A percentile compares a stretch with the other conserved stretches of the same genome.
Evolutionary conservation across 2,113 vertebrate species (phyloP).

Genomic region (Pelodiscus sinensis): DNA sequence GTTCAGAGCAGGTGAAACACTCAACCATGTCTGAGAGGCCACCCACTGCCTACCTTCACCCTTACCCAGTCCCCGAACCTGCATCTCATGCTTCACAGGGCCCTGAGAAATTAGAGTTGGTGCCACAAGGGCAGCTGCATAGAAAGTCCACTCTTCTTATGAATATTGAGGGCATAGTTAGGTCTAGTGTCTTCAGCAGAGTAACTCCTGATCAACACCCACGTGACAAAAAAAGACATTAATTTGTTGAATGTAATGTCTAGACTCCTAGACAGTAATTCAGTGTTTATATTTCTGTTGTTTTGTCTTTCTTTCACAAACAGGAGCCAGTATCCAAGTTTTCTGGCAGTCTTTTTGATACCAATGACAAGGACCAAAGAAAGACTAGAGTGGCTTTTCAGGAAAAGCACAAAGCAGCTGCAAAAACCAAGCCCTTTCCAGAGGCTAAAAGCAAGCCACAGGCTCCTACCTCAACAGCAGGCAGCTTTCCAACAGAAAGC

Average conservation of each 20-base stretch:
- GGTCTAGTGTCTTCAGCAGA: not conserved
- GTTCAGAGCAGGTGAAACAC: not conserved
- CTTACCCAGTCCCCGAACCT: not conserved
- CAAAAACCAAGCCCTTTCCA: conserved; percentile 48
- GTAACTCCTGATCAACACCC: not conserved
- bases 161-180: not conserved
- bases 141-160: not conserved
- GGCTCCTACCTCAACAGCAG: not conserved
- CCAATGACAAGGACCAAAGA: conserved; percentile 15
- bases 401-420: conserved; percentile 67
- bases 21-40: not conserved
- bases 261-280: not conserved
- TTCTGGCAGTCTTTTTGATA: conserved; percentile 69
- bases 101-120: not conserved
- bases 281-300: not conserved
- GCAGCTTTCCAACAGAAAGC: not conserved
- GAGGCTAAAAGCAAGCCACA: conserved; percentile 48
- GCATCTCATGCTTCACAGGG: not conserved
- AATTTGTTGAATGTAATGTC: rapidly evolving
- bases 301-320: conserved; percentile 2
- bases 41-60: not conserved
- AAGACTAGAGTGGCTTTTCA: conserved; percentile 43
- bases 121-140: not conserved
- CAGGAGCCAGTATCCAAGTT: conserved; percentile 75
- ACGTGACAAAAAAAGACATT: not conserved